These are phyloP conservation scores for Chloroclystis v-ata DNA, from an alignment of 2,888 invertebrate species.

Conservation along the genomic window DNA sequence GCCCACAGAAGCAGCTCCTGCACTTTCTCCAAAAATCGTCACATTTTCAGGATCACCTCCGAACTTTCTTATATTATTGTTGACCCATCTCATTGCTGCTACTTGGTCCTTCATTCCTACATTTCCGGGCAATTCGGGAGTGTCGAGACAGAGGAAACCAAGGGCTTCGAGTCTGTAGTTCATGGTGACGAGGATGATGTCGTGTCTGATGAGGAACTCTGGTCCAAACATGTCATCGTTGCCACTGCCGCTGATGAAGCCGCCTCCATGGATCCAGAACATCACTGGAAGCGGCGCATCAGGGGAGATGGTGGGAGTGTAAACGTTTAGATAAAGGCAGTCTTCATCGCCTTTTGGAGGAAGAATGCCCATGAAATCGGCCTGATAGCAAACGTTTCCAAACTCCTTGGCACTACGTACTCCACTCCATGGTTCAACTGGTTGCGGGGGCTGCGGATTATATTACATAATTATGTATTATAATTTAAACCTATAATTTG, in stretches of 20 bases:
- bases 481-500: too few relatives aligned
- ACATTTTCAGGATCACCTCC: conserved; percentile 56
- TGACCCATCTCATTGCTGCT: conserved; percentile 51
- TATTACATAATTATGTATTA: background rate
- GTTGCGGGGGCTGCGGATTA: conserved; percentile 41
- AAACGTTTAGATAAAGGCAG: conserved; percentile 57
- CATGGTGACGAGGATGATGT: conserved; percentile 62
- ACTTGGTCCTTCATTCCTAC: conserved; percentile 63
- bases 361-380: background rate
- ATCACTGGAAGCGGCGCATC: conserved; percentile 45
- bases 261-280: conserved; percentile 66
- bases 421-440: conserved; percentile 45
- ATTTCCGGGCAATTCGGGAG: conserved; percentile 56
- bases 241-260: conserved; percentile 54
- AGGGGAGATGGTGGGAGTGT: conserved; percentile 31
- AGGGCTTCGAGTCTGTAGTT: conserved; percentile 57
- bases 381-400: conserved; percentile 43
- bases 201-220: conserved; percentile 53
- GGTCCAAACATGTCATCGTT: conserved; percentile 52
- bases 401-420: conserved; percentile 44
- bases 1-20: conserved; percentile 56
- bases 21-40: conserved; percentile 64
- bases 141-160: conserved; percentile 45
- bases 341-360: conserved; percentile 36
- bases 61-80: conserved; percentile 50